Evolutionary conservation across 1,140 invertebrate species (phyloP).

Genomic region (Apis cerana): DNA sequence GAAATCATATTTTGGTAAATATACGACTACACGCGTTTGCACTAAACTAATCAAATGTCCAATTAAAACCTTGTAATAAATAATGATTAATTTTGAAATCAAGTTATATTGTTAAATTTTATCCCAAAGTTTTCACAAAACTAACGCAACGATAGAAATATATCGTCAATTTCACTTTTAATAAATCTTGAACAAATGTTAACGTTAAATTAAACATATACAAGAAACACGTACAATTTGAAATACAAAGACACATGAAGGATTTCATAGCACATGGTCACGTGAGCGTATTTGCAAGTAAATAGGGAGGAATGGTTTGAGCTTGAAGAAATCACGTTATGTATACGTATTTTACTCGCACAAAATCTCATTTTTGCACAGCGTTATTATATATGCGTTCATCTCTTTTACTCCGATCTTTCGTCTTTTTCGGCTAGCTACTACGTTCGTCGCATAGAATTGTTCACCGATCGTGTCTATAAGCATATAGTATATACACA

Average conservation of each 20-base stretch:
- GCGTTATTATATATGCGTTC: neutral
- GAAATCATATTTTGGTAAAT: neutral
- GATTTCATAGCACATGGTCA: conserved; percentile 26
- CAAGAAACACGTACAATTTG: neutral
- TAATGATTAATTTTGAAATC: neutral
- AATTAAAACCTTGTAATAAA: too few species aligned
- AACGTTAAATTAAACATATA: neutral
- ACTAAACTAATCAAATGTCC: too few species aligned
- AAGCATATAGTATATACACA: too few species aligned
- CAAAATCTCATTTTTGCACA: conserved; percentile 9
- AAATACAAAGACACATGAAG: neutral
- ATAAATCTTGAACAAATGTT: neutral
- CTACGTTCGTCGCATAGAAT: neutral
- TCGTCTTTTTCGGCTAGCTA: neutral
- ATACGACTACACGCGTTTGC: too few species aligned
- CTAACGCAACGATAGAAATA: rapidly evolving
- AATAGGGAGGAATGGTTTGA: neutral
- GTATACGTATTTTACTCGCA: neutral
- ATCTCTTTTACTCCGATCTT: neutral
- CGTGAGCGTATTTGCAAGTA: neutral
- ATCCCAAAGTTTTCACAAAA: too few species aligned
- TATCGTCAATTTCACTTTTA: neutral
- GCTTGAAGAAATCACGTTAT: neutral
- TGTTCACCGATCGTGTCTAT: neutral
- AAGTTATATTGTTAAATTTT: neutral